Base-by-base conservation (phyloP, 2,888 invertebrate genomes). In the Fragum fragum region DNA sequence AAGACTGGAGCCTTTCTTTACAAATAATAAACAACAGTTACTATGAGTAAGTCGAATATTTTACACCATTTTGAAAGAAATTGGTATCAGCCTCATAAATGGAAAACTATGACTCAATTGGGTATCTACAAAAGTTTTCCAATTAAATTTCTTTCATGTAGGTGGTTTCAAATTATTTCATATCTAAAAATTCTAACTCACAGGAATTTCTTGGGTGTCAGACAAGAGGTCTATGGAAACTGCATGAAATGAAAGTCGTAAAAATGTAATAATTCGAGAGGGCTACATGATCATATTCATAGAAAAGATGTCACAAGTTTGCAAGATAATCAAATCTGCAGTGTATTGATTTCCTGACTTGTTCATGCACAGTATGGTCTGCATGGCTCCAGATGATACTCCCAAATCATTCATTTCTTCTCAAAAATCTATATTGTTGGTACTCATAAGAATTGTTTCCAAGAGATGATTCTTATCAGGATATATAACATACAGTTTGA, bases 381-480 rank as follows among this genome's bases (percentile, higher is more conserved):
- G 11, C 57, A 6, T 21, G n/a, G 57, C 57, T 57, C 57, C 57
- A 23, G 57, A 57, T 57, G 1, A 21, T 21, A 21, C 3, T 11
- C 7, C 3, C 5, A 18, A 14, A 57, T 57, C 5, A 5, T 57
- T 21, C 23, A 9, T 14, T 9, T n/a, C 5, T 57, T n/a, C 57
- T 57, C 23, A 9, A 57, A 57, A 57, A 9, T 23, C 57, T 23
- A 57, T 57, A 3, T 57, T 57, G 57, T 57, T 9, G 57, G 57
- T 57, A 57, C 57, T 57, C 57, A 57, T 57, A 21, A 21, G 57
- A 57, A 57, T 57, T 11, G 26, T 57, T 23, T 57, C 57, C 6
- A 21, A 6, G 57, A 57, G 57, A 57, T 23, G 23, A 57, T 57
- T 57, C 23, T 21, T 21, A 57, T 57, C 23, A 57, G 57, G 7